Conservation (phyloP, 2,888 invertebrate species). For the Chydorus sphaericus region DNA sequence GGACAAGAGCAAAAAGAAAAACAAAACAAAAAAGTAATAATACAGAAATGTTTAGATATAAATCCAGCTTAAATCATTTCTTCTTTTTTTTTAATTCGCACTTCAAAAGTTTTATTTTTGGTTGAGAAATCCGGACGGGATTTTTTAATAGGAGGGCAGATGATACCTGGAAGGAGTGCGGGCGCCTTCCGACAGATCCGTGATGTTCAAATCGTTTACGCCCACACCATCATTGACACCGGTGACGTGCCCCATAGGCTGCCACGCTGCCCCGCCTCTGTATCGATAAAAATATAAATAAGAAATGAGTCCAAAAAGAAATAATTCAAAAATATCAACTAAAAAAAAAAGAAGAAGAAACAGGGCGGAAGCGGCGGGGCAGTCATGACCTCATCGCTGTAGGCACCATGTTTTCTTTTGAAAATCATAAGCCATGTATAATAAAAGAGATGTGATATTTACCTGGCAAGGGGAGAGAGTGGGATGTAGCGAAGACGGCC, state of each 20-base stretch:
- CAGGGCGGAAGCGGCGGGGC: background rate
- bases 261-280: conserved; percentile 15
- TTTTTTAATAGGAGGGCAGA: background rate
- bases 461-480: conserved; percentile 41
- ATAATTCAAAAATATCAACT: background rate
- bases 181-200: conserved; percentile 5
- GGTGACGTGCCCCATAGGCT: conserved; percentile 11
- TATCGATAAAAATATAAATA: conserved; percentile 8
- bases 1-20: too few relatives aligned
- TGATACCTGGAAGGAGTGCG: conserved; percentile 10
- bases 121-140: background rate
- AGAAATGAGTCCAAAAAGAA: conserved; percentile 5
- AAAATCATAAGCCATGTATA: background rate
- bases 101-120: background rate
- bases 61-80: background rate
- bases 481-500: conserved; percentile 61
- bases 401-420: conserved; percentile 23
- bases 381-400: too few relatives aligned
- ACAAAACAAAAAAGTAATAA: background rate
- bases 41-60: background rate
- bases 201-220: conserved; percentile 8
- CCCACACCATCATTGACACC: conserved; percentile 8
- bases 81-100: background rate
- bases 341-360: conserved; percentile 4
- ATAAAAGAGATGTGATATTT: background rate